Evolutionary conservation across 2,888 invertebrate species (phyloP).

Genomic region (Drosophila robusta): DNA sequence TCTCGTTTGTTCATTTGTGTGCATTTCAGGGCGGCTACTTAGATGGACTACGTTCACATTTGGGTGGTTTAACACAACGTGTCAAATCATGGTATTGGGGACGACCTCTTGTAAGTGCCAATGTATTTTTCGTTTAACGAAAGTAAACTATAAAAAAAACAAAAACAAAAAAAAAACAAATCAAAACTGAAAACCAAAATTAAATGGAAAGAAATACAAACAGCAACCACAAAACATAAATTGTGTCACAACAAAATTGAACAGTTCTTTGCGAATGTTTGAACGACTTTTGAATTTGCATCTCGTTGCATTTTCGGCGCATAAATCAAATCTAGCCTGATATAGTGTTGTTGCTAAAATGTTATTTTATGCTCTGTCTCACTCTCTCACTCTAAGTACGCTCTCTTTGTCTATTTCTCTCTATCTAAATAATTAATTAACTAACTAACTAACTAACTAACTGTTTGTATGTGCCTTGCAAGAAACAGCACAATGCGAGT

Average conservation of each 20-base stretch:
- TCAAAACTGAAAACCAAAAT: slow-evolving; percentile 30
- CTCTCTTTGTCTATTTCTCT: slow-evolving; percentile 46
- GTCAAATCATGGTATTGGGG: slow-evolving; percentile 99
- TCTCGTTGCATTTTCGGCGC: slow-evolving; percentile 74
- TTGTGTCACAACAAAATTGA: slow-evolving; percentile 52
- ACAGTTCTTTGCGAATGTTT: slow-evolving; percentile 66
- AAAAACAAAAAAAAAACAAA: slow-evolving; percentile 44
- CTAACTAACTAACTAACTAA: slow-evolving; percentile 46
- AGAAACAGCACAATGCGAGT: slow-evolving; percentile 60
- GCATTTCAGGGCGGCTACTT: slow-evolving; percentile 94
- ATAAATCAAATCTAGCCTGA: slow-evolving; percentile 65
- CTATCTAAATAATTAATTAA: slow-evolving; percentile 28
- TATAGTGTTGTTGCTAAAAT: slow-evolving; percentile 69
- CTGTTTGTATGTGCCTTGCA: slow-evolving; percentile 74
- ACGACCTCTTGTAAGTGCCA: slow-evolving; percentile 96
- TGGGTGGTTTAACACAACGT: slow-evolving; percentile 98
- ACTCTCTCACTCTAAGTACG: slow-evolving; percentile 36
- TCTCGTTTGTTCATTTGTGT: slow-evolving; percentile 84
- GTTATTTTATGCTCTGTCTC: slow-evolving; percentile 52
- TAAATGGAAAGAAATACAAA: slow-evolving; percentile 43
- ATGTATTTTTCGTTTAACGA: slow-evolving; percentile 84
- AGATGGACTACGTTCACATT: slow-evolving; percentile 96
- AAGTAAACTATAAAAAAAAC: slow-evolving; percentile 59
- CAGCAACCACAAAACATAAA: slow-evolving; percentile 58
- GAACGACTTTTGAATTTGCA: slow-evolving; percentile 66